These are phyloP conservation scores for Tupaia chinensis DNA, from an alignment of 2,113 vertebrate genomes.

Conservation along the genomic window DNA sequence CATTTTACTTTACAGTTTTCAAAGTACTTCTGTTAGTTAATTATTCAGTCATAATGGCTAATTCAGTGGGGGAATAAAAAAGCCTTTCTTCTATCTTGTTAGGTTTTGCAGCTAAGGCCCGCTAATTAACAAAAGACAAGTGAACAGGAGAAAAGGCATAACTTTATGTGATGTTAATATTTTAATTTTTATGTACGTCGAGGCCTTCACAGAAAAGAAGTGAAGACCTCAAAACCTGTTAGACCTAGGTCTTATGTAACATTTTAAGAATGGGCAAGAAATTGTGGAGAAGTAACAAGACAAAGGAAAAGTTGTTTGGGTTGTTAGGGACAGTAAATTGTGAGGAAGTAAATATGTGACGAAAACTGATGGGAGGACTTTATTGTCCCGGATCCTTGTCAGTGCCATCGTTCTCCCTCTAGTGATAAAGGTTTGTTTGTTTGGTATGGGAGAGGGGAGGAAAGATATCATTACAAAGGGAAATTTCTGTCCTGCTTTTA, in stretches of 20 bases:
- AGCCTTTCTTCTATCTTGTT: not conserved
- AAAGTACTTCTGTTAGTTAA: conserved; percentile 8
- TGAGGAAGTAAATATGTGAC: not conserved
- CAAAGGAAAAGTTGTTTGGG: not conserved
- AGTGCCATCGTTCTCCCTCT: not conserved
- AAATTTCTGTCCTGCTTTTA: not conserved
- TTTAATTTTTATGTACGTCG: not conserved
- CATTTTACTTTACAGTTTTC: conserved; percentile 20
- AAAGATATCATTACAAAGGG: not conserved
- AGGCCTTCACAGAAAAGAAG: not conserved
- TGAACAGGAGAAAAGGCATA: not conserved
- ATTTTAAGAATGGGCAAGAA: not conserved
- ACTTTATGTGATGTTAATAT: not conserved
- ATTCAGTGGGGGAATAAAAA: not conserved
- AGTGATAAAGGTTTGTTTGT: not conserved
- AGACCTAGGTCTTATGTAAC: not conserved
- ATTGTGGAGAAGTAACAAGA: conserved; percentile 31
- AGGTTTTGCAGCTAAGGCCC: not conserved
- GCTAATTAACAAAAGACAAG: not conserved
- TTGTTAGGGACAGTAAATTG: not conserved
- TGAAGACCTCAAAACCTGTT: not conserved
- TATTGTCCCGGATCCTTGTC: not conserved
- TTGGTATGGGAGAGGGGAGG: not conserved
- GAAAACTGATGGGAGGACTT: not conserved
- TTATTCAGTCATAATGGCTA: conserved; percentile 2